Conservation (phyloP, 2,888 invertebrate genomes). For the Malachius bipustulatus region DNA sequence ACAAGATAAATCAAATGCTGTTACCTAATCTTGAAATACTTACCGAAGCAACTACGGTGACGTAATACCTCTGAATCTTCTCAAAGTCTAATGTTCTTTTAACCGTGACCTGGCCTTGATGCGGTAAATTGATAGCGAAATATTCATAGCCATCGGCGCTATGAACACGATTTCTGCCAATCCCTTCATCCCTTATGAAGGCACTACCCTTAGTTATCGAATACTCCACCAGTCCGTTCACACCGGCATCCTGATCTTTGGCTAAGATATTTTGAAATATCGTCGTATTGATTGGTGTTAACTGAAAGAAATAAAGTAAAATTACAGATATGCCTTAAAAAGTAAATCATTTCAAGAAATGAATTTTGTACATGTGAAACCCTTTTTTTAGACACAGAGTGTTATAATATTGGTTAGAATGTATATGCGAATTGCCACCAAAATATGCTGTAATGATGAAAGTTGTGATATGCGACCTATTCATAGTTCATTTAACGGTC, state of each 20-base stretch:
- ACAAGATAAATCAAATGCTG: too few relatives aligned
- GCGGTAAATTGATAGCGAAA: conserved; percentile 76
- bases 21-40: too few relatives aligned
- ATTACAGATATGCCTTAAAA: conserved; percentile 11
- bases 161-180: conserved; percentile 43
- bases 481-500: too few relatives aligned
- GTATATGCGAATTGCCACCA: too few relatives aligned
- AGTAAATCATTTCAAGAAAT: neutral
- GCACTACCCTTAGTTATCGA: conserved; percentile 61
- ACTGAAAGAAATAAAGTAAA: conserved; percentile 42
- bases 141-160: conserved; percentile 69
- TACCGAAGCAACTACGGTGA: conserved; percentile 81
- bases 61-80: conserved; percentile 72
- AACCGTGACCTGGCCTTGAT: conserved; percentile 80
- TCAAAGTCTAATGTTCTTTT: conserved; percentile 81
- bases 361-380: too few relatives aligned
- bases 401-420: too few relatives aligned
- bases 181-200: conserved; percentile 46
- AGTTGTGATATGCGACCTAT: too few relatives aligned
- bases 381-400: too few relatives aligned
- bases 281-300: conserved; percentile 75
- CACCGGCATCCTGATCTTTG: conserved; percentile 72
- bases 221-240: conserved; percentile 80
- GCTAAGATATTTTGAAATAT: conserved; percentile 74
- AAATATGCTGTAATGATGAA: too few relatives aligned